Conservation (phyloP, 2,888 invertebrate genomes). For the Plutella xylostella region DNA sequence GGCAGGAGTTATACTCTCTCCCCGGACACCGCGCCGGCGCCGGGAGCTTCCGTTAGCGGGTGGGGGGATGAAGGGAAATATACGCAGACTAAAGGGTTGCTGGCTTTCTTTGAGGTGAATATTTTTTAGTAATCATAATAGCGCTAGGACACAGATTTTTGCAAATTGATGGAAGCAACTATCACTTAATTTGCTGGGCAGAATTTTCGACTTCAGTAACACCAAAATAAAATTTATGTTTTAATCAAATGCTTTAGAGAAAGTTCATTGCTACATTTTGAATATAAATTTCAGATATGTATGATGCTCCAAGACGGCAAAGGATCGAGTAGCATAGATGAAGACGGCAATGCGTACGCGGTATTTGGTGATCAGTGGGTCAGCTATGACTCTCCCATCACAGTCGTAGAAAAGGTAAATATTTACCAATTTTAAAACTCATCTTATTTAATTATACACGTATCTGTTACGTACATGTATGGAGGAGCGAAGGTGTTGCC, state of each 20-base stretch:
- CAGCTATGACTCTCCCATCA: constrained; percentile 78
- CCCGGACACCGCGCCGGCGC: constrained; percentile 55
- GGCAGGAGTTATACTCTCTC: constrained; percentile 78
- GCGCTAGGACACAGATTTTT: too few relatives aligned
- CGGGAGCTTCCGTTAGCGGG: constrained; percentile 71
- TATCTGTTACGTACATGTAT: too few relatives aligned
- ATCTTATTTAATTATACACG: too few relatives aligned
- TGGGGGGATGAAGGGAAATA: constrained; percentile 75
- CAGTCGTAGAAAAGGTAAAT: constrained; percentile 73
- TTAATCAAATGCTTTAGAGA: background rate
- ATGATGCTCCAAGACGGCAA: constrained; percentile 67
- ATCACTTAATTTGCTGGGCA: too few relatives aligned
- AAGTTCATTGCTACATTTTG: background rate
- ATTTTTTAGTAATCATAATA: too few relatives aligned
- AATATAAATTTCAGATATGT: constrained; percentile 49
- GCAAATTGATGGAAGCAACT: too few relatives aligned
- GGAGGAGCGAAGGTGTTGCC: too few relatives aligned
- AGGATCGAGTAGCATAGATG: constrained; percentile 67
- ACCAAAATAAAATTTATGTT: too few relatives aligned
- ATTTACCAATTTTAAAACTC: background rate
- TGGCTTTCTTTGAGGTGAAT: constrained; percentile 80
- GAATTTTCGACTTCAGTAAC: too few relatives aligned
- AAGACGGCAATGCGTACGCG: constrained; percentile 74
- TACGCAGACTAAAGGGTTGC: constrained; percentile 75
- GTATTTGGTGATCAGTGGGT: constrained; percentile 84